Conservation (phyloP, 2,113 vertebrate genomes). For the Eptesicus fuscus region DNA sequence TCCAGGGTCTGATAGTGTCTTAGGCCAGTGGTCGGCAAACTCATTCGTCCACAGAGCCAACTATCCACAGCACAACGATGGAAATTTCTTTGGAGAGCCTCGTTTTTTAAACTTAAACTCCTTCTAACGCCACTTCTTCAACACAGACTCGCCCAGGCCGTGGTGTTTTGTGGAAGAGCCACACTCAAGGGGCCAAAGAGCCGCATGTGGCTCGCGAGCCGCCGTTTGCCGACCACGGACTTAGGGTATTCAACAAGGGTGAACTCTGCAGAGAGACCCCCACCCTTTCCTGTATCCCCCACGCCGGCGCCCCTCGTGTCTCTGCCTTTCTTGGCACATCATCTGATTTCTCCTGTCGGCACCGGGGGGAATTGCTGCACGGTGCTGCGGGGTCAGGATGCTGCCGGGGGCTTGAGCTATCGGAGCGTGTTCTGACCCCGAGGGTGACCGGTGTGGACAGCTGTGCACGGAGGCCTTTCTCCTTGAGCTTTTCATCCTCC, state of each 20-base stretch:
- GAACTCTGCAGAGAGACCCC: fast-evolving
- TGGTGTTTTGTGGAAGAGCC: too few species aligned
- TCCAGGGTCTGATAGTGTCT: not conserved
- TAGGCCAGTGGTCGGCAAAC: too few species aligned
- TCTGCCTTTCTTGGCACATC: not conserved
- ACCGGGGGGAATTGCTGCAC: fast-evolving
- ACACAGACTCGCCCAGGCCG: too few species aligned
- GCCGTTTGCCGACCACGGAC: too few species aligned
- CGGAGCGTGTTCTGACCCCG: not conserved
- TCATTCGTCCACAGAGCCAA: too few species aligned
- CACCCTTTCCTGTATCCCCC: not conserved
- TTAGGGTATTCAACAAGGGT: not conserved
- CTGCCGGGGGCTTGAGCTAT: fast-evolving
- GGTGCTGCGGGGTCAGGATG: not conserved
- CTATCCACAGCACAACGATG: too few species aligned
- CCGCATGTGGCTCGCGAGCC: too few species aligned
- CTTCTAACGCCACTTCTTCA: too few species aligned
- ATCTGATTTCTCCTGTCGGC: not conserved
- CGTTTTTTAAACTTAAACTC: too few species aligned
- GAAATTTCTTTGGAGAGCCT: too few species aligned
- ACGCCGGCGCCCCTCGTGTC: fast-evolving
- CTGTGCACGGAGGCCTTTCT: not conserved
- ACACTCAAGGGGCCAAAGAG: too few species aligned
- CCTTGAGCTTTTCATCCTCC: not conserved
- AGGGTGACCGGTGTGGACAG: fast-evolving